Conservation (phyloP, 2,888 invertebrate species). For the Callyntrura sp. region DNA sequence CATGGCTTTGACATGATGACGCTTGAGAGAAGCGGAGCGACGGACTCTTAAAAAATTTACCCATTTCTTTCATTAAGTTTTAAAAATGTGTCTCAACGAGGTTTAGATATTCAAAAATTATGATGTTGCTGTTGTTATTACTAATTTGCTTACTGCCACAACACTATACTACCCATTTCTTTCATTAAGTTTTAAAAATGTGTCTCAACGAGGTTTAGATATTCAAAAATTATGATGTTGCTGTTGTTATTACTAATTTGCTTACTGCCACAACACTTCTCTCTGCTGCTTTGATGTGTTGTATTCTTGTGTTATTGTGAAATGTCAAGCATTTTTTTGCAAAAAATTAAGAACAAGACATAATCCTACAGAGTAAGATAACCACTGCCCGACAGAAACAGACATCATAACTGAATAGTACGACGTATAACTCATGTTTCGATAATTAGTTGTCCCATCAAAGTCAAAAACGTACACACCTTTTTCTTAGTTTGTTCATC, state of each 20-base stretch:
- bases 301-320: neutral
- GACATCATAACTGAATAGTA: neutral
- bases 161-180: neutral
- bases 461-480: constrained; percentile 66
- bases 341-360: neutral
- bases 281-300: too few species aligned
- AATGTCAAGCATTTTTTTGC: neutral
- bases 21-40: neutral
- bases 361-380: neutral
- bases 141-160: too few species aligned
- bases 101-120: constrained; percentile 21
- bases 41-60: neutral
- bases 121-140: neutral
- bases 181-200: neutral
- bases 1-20: constrained; percentile 39
- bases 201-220: neutral
- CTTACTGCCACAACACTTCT: too few species aligned
- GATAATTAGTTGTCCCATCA: constrained; percentile 57
- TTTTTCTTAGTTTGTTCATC: constrained; percentile 44
- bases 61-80: neutral
- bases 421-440: constrained; percentile 31
- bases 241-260: too few species aligned
- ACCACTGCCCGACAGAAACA: constrained; percentile 34
- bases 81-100: neutral
- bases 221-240: constrained; percentile 4